phyloP scores from a whole-genome alignment of 2,113 vertebrate genomes.

The Phylloscopus trochilus region DNA sequence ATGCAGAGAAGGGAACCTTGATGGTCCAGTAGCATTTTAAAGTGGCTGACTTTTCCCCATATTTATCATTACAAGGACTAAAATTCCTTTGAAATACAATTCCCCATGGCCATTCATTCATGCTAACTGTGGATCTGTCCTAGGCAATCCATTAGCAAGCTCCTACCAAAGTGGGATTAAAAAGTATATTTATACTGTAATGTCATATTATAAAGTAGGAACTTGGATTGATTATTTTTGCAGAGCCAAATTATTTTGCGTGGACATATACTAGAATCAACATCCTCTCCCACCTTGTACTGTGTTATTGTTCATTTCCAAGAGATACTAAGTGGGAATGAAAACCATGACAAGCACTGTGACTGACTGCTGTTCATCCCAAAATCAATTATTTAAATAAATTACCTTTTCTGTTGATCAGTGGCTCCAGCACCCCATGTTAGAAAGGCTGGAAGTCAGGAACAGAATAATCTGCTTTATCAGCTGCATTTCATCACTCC shows the following conservation, averaged over 20 bases:
- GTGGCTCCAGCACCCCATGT: not conserved
- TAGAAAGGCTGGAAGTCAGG: not conserved
- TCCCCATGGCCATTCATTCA: not conserved
- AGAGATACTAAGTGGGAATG: not conserved
- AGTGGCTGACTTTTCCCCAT: not conserved
- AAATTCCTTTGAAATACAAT: not conserved
- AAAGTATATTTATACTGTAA: not conserved
- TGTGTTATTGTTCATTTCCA: not conserved
- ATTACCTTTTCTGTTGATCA: not conserved
- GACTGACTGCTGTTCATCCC: not conserved
- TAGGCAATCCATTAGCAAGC: not conserved
- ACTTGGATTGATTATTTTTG: not conserved
- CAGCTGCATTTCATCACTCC: not conserved
- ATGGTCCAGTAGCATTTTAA: not conserved
- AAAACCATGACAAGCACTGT: not conserved
- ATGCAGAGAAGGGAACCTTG: not conserved
- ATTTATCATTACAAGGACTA: not conserved
- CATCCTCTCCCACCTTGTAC: not conserved
- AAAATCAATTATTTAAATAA: not conserved
- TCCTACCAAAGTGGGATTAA: not conserved
- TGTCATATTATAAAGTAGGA: not conserved
- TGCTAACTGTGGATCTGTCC: not conserved
- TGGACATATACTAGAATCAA: not conserved
- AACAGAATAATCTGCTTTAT: not conserved
- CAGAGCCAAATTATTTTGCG: not conserved